Base-by-base conservation (phyloP, 2,888 invertebrate species). In the Morpho helenor region DNA sequence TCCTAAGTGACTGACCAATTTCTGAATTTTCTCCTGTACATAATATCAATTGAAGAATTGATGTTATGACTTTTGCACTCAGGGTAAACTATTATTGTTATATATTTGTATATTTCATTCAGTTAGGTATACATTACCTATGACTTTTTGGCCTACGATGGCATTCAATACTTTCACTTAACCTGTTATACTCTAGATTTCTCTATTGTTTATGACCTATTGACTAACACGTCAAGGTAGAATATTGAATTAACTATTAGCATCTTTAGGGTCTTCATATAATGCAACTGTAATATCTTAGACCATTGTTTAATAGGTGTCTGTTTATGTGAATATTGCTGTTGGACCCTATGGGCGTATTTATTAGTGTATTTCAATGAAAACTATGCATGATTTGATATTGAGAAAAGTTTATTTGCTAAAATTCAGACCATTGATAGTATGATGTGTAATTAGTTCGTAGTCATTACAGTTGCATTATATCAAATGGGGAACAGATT, bases 41-140 rank as follows among this genome's bases (percentile, higher is more conserved):
- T 68, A 74, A 76, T 57, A 77, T 75, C 71, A 72, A 74, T 75
- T 76, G 73, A 63, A 62, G 72, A 74, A 82, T 80, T 77, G 79
- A 84, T 87, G 88, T 88, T 88, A 88, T 89, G 89, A 88, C 84
- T 85, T 76, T 83, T 77, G 77, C 77, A 80, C 87, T 84, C 89
- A 90, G 89, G 89, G 89, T 90, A 88, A 81, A 77, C 72, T 75
- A 80, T 68, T 76, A 73, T 63, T 74, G 67, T 68, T 73, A 79
- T 82, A 76, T 84, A 75, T 73, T 76, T 75, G 73, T 75, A 82
- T 55, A 51, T 59, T 76, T 82, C 68, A 69, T 79, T 77, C 79
- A 74, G 71, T 79, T 80, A 83, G 77, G 69, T 70, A 76, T 70
- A 5, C 16, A 53, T 16, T 59, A 50, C 67, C 70, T 76, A 74